Conservation (phyloP, 2,113 vertebrate species). For the Cebidichthys violaceus region DNA sequence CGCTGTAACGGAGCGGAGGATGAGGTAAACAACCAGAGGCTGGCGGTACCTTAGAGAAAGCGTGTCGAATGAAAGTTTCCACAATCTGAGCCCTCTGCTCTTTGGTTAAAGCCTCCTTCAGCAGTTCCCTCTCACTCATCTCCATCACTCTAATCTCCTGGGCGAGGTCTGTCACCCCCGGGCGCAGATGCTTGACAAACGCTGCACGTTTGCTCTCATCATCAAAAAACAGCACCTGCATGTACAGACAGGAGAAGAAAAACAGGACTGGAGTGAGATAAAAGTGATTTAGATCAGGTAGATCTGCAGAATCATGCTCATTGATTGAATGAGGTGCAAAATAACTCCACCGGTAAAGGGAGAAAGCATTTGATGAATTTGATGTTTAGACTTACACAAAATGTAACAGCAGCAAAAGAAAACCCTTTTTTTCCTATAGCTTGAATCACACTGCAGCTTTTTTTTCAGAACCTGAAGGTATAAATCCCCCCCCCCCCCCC, state of each 20-base stretch:
- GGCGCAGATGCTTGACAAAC: constrained; percentile 83
- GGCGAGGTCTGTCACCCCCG: constrained; percentile 54
- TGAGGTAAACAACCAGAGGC: constrained; percentile 55
- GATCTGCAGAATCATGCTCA: constrained; percentile 42
- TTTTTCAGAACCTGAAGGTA: not conserved
- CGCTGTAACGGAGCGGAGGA: constrained; percentile 5
- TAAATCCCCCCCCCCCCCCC: not conserved
- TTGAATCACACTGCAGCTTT: not conserved
- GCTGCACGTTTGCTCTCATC: constrained; percentile 81
- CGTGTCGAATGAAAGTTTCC: constrained; percentile 95
- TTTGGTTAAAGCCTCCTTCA: constrained; percentile 89
- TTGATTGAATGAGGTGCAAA: not conserved
- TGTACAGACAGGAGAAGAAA: not conserved
- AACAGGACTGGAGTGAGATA: constrained; percentile 11
- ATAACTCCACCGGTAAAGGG: not conserved
- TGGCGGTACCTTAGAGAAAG: constrained; percentile 91
- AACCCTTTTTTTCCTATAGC: not conserved
- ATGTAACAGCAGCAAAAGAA: constrained; percentile 1
- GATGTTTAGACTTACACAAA: not conserved
- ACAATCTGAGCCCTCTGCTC: constrained; percentile 90
- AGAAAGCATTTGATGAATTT: not conserved
- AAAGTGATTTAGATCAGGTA: constrained; percentile 18
- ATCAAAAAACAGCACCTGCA: constrained; percentile 91
- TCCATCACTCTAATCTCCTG: constrained; percentile 78
- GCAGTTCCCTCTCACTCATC: constrained; percentile 85